Conservation (phyloP, 2,888 invertebrate genomes). For the Halocaridina rubra region DNA sequence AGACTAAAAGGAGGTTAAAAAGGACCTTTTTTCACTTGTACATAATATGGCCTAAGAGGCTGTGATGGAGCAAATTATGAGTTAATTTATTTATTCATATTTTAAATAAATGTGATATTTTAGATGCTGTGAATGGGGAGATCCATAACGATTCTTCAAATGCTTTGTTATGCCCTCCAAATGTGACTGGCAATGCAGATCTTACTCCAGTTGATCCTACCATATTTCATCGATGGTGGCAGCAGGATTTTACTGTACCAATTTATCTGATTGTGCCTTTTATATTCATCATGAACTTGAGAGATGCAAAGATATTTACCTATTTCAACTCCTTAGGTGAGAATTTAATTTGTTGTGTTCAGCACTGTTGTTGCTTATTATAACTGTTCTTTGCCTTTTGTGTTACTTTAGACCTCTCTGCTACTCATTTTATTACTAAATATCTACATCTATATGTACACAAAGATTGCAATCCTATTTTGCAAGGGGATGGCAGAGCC, state of each 20-base stretch:
- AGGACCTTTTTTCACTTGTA: too few relatives aligned
- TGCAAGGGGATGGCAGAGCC: too few relatives aligned
- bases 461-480: too few relatives aligned
- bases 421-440: too few relatives aligned
- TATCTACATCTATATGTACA: too few relatives aligned
- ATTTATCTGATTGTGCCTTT: conserved; percentile 81
- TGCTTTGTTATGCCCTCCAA: conserved; percentile 41
- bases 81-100: neutral
- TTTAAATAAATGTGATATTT: neutral
- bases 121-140: conserved; percentile 35
- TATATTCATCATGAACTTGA: conserved; percentile 86
- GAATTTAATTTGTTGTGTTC: too few relatives aligned
- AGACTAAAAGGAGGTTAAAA: too few relatives aligned
- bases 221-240: conserved; percentile 76
- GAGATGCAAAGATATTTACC: conserved; percentile 89
- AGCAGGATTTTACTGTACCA: conserved; percentile 83
- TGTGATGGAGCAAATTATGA: neutral
- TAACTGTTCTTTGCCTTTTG: too few relatives aligned
- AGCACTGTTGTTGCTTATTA: too few relatives aligned
- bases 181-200: neutral
- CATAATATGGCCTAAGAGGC: neutral
- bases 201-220: neutral
- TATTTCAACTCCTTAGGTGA: conserved; percentile 91
- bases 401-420: too few relatives aligned
- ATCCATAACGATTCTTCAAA: conserved; percentile 42